Conservation (phyloP, 1,140 invertebrate genomes). For the Drosophila kepulauana region DNA sequence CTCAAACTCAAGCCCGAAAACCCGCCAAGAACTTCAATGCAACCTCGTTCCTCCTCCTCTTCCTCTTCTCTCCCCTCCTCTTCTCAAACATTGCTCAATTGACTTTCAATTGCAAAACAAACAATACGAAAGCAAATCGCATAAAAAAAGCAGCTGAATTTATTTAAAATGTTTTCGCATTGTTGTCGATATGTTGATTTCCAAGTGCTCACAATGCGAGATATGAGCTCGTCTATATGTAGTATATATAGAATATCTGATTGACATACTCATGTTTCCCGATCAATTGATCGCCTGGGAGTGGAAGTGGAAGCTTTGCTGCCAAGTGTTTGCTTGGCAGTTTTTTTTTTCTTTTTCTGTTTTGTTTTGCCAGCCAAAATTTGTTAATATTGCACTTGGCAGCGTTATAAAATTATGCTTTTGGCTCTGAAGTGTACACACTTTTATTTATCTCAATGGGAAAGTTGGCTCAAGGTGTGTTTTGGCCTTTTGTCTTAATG, state of each 20-base stretch:
- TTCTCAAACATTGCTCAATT: constrained; percentile 46
- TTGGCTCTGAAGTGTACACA: constrained; percentile 24
- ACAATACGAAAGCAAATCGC: constrained; percentile 39
- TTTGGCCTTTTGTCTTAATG: constrained; percentile 20
- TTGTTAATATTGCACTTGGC: constrained; percentile 51
- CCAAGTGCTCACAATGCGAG: constrained; percentile 24
- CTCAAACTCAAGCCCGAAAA: neutral
- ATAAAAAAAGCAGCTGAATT: constrained; percentile 43
- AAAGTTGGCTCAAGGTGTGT: constrained; percentile 18
- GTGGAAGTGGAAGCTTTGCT: constrained; percentile 40
- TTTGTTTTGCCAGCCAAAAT: constrained; percentile 1
- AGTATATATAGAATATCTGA: constrained; percentile 23
- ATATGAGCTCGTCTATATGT: neutral
- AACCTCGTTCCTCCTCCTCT: constrained; percentile 18
- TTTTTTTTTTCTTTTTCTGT: constrained; percentile 11
- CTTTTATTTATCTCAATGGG: constrained; percentile 19
- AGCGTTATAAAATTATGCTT: constrained; percentile 2
- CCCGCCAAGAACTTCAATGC: constrained; percentile 43
- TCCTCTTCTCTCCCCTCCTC: neutral
- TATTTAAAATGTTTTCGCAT: constrained; percentile 40
- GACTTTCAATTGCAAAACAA: constrained; percentile 70
- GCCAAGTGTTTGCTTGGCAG: constrained; percentile 44
- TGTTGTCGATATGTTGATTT: constrained; percentile 40
- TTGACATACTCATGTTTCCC: constrained; percentile 50
- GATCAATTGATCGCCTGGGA: constrained; percentile 46